phyloP scores from a whole-genome alignment of 2,113 vertebrate genomes.

The Pomatostomus ruficeps region DNA sequence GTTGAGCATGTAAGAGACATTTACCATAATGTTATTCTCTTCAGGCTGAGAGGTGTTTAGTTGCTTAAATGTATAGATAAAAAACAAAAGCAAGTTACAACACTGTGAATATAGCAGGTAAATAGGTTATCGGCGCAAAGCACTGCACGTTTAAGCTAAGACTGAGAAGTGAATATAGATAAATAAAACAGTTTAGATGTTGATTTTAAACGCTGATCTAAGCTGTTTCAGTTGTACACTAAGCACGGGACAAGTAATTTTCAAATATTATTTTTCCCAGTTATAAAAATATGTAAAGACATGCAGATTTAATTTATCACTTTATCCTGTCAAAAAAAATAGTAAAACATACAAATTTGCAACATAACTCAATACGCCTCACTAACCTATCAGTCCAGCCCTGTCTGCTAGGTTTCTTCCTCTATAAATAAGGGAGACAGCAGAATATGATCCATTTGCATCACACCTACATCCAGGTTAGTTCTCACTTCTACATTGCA shows the following conservation, averaged over 20 bases:
- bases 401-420: not conserved
- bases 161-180: not conserved
- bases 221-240: not conserved
- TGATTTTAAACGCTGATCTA: not conserved
- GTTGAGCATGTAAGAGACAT: constrained; percentile 87
- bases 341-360: not conserved
- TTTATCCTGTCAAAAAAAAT: not conserved
- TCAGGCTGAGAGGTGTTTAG: constrained; percentile 77
- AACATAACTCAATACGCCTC: not conserved
- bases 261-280: not conserved
- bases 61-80: constrained; percentile 76
- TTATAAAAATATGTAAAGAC: not conserved
- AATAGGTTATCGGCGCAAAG: constrained; percentile 8
- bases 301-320: not conserved
- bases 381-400: not conserved
- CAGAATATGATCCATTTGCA: not conserved
- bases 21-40: constrained; percentile 86
- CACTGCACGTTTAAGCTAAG: not conserved
- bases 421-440: not conserved
- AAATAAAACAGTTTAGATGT: not conserved
- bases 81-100: constrained; percentile 76
- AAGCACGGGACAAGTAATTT: not conserved
- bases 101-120: constrained; percentile 25
- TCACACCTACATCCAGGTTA: not conserved
- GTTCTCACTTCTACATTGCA: not conserved